Conservation (phyloP, 2,888 invertebrate genomes). For the Rhimphoctona megacephalus region DNA sequence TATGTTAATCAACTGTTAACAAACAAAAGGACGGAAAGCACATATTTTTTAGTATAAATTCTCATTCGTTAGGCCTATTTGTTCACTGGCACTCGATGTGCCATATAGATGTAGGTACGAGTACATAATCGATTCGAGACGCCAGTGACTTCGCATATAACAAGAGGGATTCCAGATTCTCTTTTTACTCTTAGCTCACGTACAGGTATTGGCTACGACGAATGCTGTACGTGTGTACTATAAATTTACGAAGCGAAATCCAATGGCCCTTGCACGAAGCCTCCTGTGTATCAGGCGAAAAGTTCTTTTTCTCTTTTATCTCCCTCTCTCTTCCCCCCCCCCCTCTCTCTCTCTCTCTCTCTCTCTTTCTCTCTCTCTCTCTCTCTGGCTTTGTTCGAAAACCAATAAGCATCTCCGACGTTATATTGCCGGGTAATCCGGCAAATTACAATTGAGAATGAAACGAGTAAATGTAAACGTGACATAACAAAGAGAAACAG, state of each 20-base stretch:
- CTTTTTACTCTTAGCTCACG: slow-evolving; percentile 37
- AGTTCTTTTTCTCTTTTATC: slow-evolving; percentile 38
- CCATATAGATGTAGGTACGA: slow-evolving; percentile 22
- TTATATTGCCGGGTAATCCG: slow-evolving; percentile 68
- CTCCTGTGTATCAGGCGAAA: slow-evolving; percentile 61
- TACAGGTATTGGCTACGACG: slow-evolving; percentile 45
- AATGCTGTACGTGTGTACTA: slow-evolving; percentile 56
- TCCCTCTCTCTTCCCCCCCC: neutral
- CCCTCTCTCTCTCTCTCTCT: slow-evolving; percentile 25
- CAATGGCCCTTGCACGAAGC: slow-evolving; percentile 61
- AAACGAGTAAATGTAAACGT: slow-evolving; percentile 57
- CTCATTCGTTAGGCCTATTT: neutral
- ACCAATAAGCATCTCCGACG: slow-evolving; percentile 68
- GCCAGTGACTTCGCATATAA: slow-evolving; percentile 64
- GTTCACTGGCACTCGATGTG: neutral
- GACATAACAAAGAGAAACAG: slow-evolving; percentile 36
- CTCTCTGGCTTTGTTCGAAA: slow-evolving; percentile 63
- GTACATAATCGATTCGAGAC: slow-evolving; percentile 66
- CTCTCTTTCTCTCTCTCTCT: slow-evolving; percentile 23
- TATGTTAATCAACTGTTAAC: neutral
- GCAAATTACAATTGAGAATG: slow-evolving; percentile 67
- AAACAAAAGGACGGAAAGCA: neutral
- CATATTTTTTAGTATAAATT: neutral
- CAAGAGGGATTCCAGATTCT: slow-evolving; percentile 46
- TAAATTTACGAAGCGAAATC: slow-evolving; percentile 62